Base-by-base conservation (phyloP, 2,797 vertebrate genomes). In the Premnoplex brunnescens region DNA sequence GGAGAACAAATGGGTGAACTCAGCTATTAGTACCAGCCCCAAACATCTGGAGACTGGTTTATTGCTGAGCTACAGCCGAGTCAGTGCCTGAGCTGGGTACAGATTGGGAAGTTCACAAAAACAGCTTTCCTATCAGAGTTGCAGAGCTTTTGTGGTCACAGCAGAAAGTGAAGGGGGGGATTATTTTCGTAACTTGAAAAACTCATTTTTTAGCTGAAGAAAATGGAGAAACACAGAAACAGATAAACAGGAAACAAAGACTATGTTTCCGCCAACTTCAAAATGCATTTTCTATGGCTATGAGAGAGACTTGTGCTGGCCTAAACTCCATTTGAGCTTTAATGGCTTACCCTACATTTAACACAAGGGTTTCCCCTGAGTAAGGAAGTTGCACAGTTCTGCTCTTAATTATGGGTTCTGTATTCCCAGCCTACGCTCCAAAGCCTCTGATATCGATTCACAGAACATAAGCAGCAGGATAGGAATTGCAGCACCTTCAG, bases 381-480 rank as follows among this genome's bases (percentile, higher is more conserved):
- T 26, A 82, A 80, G 24, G 34, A 46, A 78, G 17, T 21, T 3
- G 0, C 2, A 64, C 23, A n/a, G 2, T 66, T 79, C 30, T 66
- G 34, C 37, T 73, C 55, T 23, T 14, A 30, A 1, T 1, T 3
- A 52, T 2, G 7, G 18, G 9, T 51, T 76, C 36, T 52, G 15
- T 3, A 3, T 16, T 84, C 58, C 56, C 4, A 13, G 14, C 10
- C n/a, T 54, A 13, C 5, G 1, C 21, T 15, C 43, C 59, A 66
- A 79, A 73, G 34, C 37, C 54, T 81, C 44, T 41, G 49, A 60
- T 24, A 34, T 5, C 0, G 0, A 72, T 36, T 78, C 34, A 34
- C 17, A 67, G 43, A 0, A 0, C 30, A n/a, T 1, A 3, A 1
- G 22, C 39, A 58, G 20, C 27, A 3, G 2, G 7, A 39, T 3